phyloP scores from a whole-genome alignment of 2,797 vertebrate species.

The Enteromius afrohamiltoni region DNA sequence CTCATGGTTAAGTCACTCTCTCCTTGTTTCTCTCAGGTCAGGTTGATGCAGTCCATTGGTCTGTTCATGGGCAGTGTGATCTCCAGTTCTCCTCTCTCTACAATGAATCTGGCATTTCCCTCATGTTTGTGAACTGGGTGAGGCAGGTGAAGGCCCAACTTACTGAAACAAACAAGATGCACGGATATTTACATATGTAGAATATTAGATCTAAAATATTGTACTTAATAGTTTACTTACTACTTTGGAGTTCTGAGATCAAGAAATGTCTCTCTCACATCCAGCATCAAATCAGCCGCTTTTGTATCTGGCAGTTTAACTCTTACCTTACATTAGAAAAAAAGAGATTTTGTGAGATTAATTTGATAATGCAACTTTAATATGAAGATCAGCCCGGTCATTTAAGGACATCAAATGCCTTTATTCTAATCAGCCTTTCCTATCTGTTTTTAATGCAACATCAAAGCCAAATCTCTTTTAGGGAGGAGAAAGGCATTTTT shows the following conservation, averaged over 20 bases:
- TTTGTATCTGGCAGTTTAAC: slow-evolving; percentile 75
- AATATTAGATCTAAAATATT: not conserved
- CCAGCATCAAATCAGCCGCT: slow-evolving; percentile 83
- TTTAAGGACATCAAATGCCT: not conserved
- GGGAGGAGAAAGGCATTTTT: not conserved
- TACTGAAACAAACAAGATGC: slow-evolving; percentile 74
- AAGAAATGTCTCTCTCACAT: slow-evolving; percentile 86
- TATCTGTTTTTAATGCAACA: not conserved
- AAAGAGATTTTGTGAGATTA: not conserved
- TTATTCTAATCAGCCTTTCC: not conserved
- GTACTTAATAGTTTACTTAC: slow-evolving; percentile 69
- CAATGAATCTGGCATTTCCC: slow-evolving; percentile 83
- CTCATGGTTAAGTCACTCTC: not conserved
- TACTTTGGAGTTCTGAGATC: slow-evolving; percentile 89
- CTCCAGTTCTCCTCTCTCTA: slow-evolving; percentile 83
- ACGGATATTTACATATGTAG: not conserved
- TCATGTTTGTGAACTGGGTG: slow-evolving; percentile 79
- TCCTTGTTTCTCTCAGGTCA: slow-evolving; percentile 65
- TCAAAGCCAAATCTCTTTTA: not conserved
- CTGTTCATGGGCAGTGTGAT: slow-evolving; percentile 83
- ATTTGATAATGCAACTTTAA: not conserved
- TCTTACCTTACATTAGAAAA: slow-evolving; percentile 45
- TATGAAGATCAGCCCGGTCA: not conserved
- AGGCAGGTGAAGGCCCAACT: slow-evolving; percentile 89
- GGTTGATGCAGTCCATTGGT: slow-evolving; percentile 80